phyloP scores from a whole-genome alignment of 1,140 invertebrate species.

The Luehdorfia chinensis region DNA sequence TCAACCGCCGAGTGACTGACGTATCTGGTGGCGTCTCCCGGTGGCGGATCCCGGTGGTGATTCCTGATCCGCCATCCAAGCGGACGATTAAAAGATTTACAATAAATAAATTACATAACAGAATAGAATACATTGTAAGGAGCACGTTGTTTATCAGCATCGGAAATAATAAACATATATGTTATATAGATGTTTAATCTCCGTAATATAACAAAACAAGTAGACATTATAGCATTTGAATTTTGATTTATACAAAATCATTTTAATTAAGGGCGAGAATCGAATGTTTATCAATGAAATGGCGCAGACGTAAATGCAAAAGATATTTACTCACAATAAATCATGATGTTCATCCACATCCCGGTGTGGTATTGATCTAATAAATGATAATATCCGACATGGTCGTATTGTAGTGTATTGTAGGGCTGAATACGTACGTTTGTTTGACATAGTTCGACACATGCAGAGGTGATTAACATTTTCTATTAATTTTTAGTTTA shows the following conservation, averaged over 20 bases:
- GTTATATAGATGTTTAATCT: too few relatives aligned
- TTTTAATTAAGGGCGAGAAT: slow-evolving; percentile 20
- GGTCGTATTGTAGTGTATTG: slow-evolving; percentile 34
- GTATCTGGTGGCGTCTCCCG: too few relatives aligned
- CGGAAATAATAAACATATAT: too few relatives aligned
- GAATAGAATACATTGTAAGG: too few relatives aligned
- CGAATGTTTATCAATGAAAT: slow-evolving; percentile 16
- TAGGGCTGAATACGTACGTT: slow-evolving; percentile 15
- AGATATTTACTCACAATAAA: slow-evolving; percentile 46
- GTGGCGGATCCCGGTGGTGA: too few relatives aligned
- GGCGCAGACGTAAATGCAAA: slow-evolving; percentile 9
- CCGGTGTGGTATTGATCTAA: slow-evolving; percentile 37
- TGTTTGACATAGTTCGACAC: slow-evolving; percentile 12
- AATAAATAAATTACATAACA: too few relatives aligned
- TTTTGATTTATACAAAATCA: neutral
- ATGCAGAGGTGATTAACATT: slow-evolving; percentile 26
- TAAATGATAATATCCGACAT: slow-evolving; percentile 48
- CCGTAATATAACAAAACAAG: too few relatives aligned
- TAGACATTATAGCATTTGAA: too few relatives aligned
- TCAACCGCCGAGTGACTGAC: too few relatives aligned
- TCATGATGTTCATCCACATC: slow-evolving; percentile 43
- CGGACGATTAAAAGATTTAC: too few relatives aligned
- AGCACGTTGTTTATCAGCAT: too few relatives aligned
- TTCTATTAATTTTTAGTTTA: slow-evolving; percentile 1
- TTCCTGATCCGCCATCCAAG: too few relatives aligned